Conservation (phyloP, 2,113 vertebrate species). For the Saguinus imperator region DNA sequence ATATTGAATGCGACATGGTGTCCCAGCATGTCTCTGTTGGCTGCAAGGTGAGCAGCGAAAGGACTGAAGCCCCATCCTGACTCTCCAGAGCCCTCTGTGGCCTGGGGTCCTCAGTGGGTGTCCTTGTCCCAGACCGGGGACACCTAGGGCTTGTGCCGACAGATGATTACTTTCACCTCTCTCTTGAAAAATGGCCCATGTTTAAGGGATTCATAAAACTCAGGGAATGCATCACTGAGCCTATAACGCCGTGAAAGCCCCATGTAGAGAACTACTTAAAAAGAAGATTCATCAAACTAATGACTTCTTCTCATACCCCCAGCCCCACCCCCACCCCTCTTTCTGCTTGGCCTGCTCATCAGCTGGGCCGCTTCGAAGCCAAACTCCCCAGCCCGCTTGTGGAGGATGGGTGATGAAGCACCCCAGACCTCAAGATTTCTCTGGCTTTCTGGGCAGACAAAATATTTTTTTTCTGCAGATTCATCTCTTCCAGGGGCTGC, state of each 20-base stretch:
- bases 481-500: slow-evolving; percentile 44
- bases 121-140: slow-evolving; percentile 61
- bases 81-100: slow-evolving; percentile 40
- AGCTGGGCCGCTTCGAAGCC: slow-evolving; percentile 22
- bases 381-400: neutral
- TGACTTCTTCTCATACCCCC: slow-evolving; percentile 62
- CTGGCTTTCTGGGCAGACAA: slow-evolving; percentile 45
- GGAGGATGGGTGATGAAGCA: neutral
- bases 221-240: slow-evolving; percentile 65
- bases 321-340: slow-evolving; percentile 24
- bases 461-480: slow-evolving; percentile 63
- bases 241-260: slow-evolving; percentile 60
- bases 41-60: slow-evolving; percentile 39
- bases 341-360: slow-evolving; percentile 50
- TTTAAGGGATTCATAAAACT: slow-evolving; percentile 74
- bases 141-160: slow-evolving; percentile 37
- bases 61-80: neutral
- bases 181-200: slow-evolving; percentile 57
- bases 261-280: slow-evolving; percentile 72
- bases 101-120: slow-evolving; percentile 60
- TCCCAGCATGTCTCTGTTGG: neutral
- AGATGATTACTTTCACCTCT: slow-evolving; percentile 62
- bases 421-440: slow-evolving; percentile 39
- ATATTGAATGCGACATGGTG: neutral
- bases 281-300: slow-evolving; percentile 80